Conservation (phyloP, 2,888 invertebrate species). For the Nephrocerus scutellatus region DNA sequence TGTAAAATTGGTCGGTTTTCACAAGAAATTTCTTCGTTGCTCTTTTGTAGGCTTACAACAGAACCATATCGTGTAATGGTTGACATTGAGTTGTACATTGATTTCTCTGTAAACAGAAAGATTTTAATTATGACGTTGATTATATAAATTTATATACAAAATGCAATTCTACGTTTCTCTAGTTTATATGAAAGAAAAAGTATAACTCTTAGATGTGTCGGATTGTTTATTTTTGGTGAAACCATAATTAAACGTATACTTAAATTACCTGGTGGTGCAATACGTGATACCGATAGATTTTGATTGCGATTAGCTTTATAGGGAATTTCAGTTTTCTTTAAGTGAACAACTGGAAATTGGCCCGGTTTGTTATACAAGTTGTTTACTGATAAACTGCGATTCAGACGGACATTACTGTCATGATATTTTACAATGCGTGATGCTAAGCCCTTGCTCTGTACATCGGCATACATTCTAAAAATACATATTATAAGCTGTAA, state of each 20-base stretch:
- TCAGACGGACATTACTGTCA: constrained; percentile 37
- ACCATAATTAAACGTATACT: neutral
- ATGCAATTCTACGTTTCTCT: neutral
- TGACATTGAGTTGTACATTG: constrained; percentile 37
- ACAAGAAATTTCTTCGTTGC: constrained; percentile 35
- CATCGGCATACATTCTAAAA: constrained; percentile 47
- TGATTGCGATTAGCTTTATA: constrained; percentile 32
- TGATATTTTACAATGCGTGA: constrained; percentile 51
- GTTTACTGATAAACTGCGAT: constrained; percentile 38
- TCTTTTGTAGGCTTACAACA: constrained; percentile 33
- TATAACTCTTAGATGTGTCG: neutral
- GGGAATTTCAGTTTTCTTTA: constrained; percentile 47
- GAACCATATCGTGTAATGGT: constrained; percentile 41
- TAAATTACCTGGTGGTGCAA: constrained; percentile 40
- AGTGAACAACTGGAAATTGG: constrained; percentile 50
- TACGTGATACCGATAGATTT: constrained; percentile 37
- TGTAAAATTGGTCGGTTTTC: constrained; percentile 43
- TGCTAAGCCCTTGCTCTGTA: constrained; percentile 50
- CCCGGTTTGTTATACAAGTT: constrained; percentile 47
- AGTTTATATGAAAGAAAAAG: neutral
- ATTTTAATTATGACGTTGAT: neutral
- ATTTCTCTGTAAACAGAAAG: constrained; percentile 26
- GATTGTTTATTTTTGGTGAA: neutral
- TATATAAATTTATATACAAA: neutral
- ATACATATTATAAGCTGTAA: neutral